phyloP scores from a whole-genome alignment of 2,888 invertebrate species.

The Caenorhabditis sinica region DNA sequence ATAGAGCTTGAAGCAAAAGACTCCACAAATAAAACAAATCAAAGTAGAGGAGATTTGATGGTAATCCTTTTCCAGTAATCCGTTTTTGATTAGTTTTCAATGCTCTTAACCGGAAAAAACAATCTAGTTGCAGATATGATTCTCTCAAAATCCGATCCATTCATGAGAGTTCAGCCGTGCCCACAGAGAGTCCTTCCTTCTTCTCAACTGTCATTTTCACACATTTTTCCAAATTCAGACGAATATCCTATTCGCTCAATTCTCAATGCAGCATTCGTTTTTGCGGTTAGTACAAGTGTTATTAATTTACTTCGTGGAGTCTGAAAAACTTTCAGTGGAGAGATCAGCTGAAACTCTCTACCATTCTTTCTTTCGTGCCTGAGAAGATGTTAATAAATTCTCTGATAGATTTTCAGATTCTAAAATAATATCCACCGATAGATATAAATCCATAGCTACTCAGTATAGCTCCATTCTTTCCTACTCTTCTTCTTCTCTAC shows the following conservation, averaged over 20 bases:
- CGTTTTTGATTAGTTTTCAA: background rate
- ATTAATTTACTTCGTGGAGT: background rate
- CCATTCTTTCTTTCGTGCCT: no score
- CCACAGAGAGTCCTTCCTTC: background rate
- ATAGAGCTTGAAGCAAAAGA: no score
- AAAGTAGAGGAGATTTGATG: background rate
- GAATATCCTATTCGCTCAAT: background rate
- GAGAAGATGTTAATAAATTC: no score
- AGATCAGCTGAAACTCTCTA: no score
- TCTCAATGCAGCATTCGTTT: no score
- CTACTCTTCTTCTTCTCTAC: conserved; percentile 9
- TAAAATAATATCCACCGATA: background rate
- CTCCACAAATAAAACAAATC: background rate
- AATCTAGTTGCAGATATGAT: conserved; percentile 7
- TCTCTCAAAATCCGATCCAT: background rate
- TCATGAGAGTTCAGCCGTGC: background rate
- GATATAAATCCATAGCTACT: background rate
- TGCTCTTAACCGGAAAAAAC: conserved; percentile 7
- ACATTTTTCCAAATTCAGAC: conserved; percentile 27
- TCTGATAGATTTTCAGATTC: background rate
- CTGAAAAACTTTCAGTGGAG: no score
- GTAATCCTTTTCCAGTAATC: conserved; percentile 14
- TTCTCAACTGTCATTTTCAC: conserved; percentile 31
- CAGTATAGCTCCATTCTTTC: conserved; percentile 14
- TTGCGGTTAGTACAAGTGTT: background rate